phyloP scores from a whole-genome alignment of 2,113 vertebrate species.

The Sylvilagus bachmani region DNA sequence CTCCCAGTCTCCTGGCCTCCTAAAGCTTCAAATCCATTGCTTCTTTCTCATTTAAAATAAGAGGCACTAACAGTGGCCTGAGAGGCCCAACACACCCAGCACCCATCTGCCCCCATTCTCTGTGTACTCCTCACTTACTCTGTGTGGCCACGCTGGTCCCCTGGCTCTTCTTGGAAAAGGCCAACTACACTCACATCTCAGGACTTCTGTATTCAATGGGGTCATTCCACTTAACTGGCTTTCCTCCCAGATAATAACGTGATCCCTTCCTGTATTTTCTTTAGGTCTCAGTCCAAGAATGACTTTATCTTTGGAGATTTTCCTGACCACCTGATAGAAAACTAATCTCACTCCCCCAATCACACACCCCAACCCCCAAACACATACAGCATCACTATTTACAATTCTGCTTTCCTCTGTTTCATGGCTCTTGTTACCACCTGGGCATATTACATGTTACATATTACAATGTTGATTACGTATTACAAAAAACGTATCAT shows the following conservation, averaged over 20 bases:
- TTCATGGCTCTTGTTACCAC: neutral
- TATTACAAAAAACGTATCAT: too few species aligned
- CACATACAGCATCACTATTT: neutral
- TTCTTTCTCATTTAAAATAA: neutral
- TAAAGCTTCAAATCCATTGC: neutral
- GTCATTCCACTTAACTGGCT: neutral
- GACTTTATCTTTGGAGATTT: neutral
- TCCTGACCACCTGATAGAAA: neutral
- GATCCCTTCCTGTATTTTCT: neutral
- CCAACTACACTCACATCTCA: neutral
- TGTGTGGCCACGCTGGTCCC: neutral
- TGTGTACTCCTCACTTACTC: neutral
- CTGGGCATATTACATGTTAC: neutral
- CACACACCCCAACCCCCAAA: neutral
- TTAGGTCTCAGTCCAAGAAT: neutral
- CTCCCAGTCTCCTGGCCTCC: neutral
- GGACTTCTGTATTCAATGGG: neutral
- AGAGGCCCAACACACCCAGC: neutral
- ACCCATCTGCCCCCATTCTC: neutral
- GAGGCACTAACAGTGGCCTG: neutral
- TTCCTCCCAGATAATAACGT: neutral
- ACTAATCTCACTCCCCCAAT: neutral
- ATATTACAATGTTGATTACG: neutral
- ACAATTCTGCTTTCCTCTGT: constrained; percentile 22
- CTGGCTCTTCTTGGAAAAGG: neutral